Conservation (phyloP, 2,113 vertebrate genomes). For the Nestor notabilis region DNA sequence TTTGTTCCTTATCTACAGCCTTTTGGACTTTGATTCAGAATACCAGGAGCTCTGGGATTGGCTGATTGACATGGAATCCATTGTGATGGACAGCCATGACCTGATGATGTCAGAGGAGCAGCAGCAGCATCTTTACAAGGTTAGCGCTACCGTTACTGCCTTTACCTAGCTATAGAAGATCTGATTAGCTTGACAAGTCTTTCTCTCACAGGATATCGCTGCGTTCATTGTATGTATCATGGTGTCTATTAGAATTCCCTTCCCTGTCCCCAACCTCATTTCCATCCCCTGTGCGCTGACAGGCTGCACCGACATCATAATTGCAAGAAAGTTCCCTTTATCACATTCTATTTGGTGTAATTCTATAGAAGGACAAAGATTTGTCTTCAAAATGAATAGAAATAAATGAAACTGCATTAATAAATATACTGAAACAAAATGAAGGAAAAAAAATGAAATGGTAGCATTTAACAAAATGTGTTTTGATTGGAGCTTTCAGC, state of each 20-base stretch:
- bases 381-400: constrained; percentile 81
- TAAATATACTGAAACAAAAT: constrained; percentile 80
- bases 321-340: constrained; percentile 84
- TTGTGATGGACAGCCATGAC: constrained; percentile 94
- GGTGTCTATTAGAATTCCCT: constrained; percentile 84
- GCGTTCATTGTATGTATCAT: constrained; percentile 81
- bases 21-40: constrained; percentile 94
- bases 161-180: constrained; percentile 83
- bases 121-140: constrained; percentile 96
- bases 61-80: constrained; percentile 98
- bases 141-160: constrained; percentile 77
- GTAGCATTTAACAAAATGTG: constrained; percentile 72
- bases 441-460: constrained; percentile 65
- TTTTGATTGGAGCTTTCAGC: constrained; percentile 78
- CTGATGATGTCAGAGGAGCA: constrained; percentile 99
- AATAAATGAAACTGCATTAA: constrained; percentile 80
- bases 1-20: constrained; percentile 84
- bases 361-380: constrained; percentile 84
- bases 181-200: constrained; percentile 88
- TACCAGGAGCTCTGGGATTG: constrained; percentile 98
- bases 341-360: constrained; percentile 84
- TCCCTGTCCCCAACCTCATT: constrained; percentile 82
- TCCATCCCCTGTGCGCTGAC: constrained; percentile 80
- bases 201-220: constrained; percentile 80
- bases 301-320: constrained; percentile 82